Evolutionary conservation across 64 coral and sea anemone genomes (phyloP), one percentile per base, ranked within the genome.

Genomic region (Montipora capricornis): DNA sequence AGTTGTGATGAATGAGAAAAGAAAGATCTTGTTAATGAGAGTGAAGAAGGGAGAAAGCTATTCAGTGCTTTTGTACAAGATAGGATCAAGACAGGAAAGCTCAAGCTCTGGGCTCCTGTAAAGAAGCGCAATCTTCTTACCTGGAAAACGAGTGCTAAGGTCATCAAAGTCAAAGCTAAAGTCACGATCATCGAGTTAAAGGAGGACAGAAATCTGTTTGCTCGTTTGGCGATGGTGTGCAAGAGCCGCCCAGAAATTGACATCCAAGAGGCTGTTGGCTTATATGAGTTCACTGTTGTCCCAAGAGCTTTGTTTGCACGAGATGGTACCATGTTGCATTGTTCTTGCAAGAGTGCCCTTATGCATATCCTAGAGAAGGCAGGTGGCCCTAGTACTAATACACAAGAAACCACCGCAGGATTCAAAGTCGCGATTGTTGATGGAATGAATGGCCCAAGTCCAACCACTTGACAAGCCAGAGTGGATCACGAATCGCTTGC

Each of bases 231-330:
- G 84, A 87, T 87, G 6, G 62, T 87, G 24, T 73, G 84, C 47
- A 50, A 58, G 50, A 87, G 57, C 61, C 62, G 60, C 45, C 83
- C 83, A 69, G 83, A 87, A 70, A 87, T 87, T 68, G 59, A 87
- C 26, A 64, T 76, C 69, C 20, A 88, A 69, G 83, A 87, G 20
- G 78, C 74, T 79, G 73, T 93, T 79, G 91, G 91, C 59, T 53
- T 87, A 17, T 79, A 93, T 88, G 83, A 93, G 83, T 93, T 93
- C 84, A 93, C 82, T 55, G 82, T 87, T 49, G 83, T 93, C 51
- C 91, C 84, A 88, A 93, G 92, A 68, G 83, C 92, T 58, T 67
- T 94, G 58, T 94, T 94, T 94, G 92, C 92, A 53, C 50, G 19
- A 73, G 92, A 94, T 94, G 77, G 85, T 55, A 89, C 85, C 37